Base-by-base conservation (phyloP, 1,140 invertebrate species). In the Drosophila lacteicornis region DNA sequence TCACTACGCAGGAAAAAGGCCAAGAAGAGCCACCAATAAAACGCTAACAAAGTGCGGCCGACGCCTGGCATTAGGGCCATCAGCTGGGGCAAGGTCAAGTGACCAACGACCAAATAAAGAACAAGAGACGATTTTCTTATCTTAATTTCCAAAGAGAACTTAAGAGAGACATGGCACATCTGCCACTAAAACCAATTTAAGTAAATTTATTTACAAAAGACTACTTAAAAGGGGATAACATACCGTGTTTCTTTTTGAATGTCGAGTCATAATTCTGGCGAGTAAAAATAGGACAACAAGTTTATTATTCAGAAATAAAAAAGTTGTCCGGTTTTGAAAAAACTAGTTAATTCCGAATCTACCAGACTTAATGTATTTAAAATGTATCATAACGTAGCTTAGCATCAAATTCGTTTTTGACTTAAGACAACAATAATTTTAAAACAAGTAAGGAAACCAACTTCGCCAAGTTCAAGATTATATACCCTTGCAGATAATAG, bases 21-120 rank as follows among this genome's bases (percentile, higher is more conserved):
- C 46, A 12, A 22, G 68, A 55, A 56, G 67, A 71, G 68, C 85
- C 83, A 88, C 80, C 69, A 68, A 68, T 70, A 68, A 62, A 70
- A 70, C 62, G 49, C 67, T 55, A 68, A 70, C 67, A 70, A 70
- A 70, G 62, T 55, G 46, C 30, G 66, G 19, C 27, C 66, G 38
- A 66, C 38, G 66, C 66, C 66, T 38, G 61, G 33, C 49, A 33
- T 47, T 55, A 55, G 49, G 49, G 33, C 62, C 67, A 67, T 67
- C 38, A 53, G 43, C 38, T 50, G 38, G 4, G 67, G 12, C 61
- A 55, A 68, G 67, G 67, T 70, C 67, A 68, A 70, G 67, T 68
- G 67, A 40, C 42, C 40, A 70, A 15, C 15, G n/a, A 11, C 62
- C 38, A 27, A 46, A 62, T 25, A 62, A 65, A 22, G n/a, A 17